Evolutionary conservation across 1,140 invertebrate genomes (phyloP).

Genomic region (Glossosoma conforme): DNA sequence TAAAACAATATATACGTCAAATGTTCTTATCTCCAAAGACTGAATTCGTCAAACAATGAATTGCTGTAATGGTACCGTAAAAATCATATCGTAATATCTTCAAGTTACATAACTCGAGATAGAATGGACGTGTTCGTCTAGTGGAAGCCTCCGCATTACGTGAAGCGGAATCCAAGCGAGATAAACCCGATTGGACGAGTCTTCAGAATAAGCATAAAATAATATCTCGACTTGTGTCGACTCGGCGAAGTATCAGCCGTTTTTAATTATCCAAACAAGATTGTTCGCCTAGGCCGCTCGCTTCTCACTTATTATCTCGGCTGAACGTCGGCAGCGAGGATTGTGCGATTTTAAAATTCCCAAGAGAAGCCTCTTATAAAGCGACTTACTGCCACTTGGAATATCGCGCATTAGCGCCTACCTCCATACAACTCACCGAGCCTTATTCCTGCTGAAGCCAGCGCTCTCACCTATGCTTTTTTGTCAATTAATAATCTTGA

Average conservation of each 20-base stretch:
- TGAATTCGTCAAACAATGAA: too few relatives aligned
- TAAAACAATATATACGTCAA: too few relatives aligned
- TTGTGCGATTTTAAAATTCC: constrained; percentile 13
- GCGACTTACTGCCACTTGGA: too few relatives aligned
- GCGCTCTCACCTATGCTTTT: too few relatives aligned
- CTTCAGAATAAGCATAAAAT: constrained; percentile 8
- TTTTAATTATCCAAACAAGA: constrained; percentile 27
- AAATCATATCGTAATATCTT: too few relatives aligned
- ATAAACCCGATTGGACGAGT: constrained; percentile 9
- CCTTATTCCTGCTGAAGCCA: too few relatives aligned
- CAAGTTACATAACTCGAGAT: neutral
- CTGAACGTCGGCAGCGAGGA: constrained; percentile 5
- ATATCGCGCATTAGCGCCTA: too few relatives aligned
- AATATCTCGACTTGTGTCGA: neutral
- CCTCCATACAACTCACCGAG: too few relatives aligned
- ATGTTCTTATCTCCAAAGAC: too few relatives aligned
- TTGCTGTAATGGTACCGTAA: too few relatives aligned
- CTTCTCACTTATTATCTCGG: constrained; percentile 3
- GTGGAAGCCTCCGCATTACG: constrained; percentile 4
- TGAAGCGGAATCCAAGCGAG: constrained; percentile 18
- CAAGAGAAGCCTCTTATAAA: too few relatives aligned
- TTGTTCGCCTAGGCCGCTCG: constrained; percentile 1
- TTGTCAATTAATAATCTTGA: too few relatives aligned
- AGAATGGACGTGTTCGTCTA: neutral
- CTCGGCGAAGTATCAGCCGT: constrained; percentile 7